phyloP scores from a whole-genome alignment of 2,113 vertebrate genomes.

The Atractosteus spatula region DNA sequence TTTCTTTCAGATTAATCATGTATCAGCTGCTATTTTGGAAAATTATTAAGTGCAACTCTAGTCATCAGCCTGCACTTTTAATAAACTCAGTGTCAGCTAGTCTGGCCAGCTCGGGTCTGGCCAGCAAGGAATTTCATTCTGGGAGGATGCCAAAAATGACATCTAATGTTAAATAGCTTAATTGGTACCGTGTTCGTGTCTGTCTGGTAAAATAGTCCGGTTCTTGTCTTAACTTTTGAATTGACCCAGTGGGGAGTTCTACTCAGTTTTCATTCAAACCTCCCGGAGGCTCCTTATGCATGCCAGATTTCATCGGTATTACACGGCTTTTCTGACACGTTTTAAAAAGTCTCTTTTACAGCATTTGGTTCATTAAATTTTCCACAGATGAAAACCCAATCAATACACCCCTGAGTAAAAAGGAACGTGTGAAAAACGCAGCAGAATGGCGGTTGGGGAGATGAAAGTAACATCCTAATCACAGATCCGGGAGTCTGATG shows the following conservation, averaged over 20 bases:
- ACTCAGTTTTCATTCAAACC: constrained; percentile 46
- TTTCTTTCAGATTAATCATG: not conserved
- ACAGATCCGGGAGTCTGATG: constrained; percentile 77
- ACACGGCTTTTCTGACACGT: constrained; percentile 36
- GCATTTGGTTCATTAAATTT: constrained; percentile 89
- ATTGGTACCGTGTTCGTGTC: constrained; percentile 36
- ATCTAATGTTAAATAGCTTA: constrained; percentile 39
- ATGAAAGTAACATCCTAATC: constrained; percentile 91
- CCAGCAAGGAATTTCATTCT: constrained; percentile 10
- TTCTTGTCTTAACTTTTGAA: constrained; percentile 41
- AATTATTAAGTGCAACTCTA: not conserved
- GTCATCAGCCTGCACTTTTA: not conserved
- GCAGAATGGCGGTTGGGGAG: constrained; percentile 71
- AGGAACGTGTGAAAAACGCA: constrained; percentile 72
- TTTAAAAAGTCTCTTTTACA: constrained; percentile 52
- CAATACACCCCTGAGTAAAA: constrained; percentile 76
- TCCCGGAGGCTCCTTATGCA: constrained; percentile 44
- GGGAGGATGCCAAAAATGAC: constrained; percentile 24
- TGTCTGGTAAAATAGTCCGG: constrained; percentile 18
- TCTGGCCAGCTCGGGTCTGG: not conserved
- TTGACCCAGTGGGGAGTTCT: constrained; percentile 54
- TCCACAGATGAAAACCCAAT: constrained; percentile 80
- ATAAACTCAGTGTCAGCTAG: not conserved
- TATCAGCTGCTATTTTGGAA: not conserved
- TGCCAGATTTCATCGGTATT: constrained; percentile 66